A percentile compares a stretch with the other conserved stretches of the same genome.
These are phyloP conservation scores for Agrotis segetum DNA, from an alignment of 2,888 invertebrate species.

Conservation along the genomic window DNA sequence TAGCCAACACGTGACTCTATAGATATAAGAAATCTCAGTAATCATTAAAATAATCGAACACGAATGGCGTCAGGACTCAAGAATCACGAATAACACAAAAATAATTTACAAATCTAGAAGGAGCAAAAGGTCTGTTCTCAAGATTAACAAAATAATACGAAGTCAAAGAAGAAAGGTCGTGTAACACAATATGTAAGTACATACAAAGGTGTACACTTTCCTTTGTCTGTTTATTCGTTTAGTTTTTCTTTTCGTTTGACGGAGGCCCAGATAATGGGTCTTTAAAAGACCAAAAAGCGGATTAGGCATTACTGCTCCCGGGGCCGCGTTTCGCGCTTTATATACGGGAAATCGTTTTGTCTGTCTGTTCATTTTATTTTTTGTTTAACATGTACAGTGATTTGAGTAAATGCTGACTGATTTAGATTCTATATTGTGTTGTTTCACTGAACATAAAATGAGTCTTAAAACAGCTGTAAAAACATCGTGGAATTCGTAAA, in stretches of 20 bases:
- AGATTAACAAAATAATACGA: constrained; percentile 35
- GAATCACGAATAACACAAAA: background rate
- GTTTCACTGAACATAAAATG: too few relatives aligned
- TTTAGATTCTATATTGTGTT: background rate
- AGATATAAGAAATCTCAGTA: background rate
- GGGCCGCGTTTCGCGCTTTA: constrained; percentile 26
- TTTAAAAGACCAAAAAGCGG: constrained; percentile 73
- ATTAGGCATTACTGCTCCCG: constrained; percentile 63
- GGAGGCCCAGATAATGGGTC: constrained; percentile 70
- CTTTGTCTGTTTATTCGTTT: constrained; percentile 69
- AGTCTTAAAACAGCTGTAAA: background rate
- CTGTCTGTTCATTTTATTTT: constrained; percentile 18
- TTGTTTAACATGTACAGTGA: constrained; percentile 1
- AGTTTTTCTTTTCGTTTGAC: constrained; percentile 71
- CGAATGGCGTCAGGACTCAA: background rate
- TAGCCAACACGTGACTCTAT: background rate
- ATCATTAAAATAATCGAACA: constrained; percentile 6
- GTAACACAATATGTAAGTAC: constrained; percentile 37
- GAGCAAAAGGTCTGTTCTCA: background rate
- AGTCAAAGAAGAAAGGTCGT: constrained; percentile 16
- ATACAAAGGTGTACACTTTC: constrained; percentile 51
- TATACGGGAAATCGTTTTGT: constrained; percentile 12
- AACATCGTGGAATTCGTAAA: background rate
- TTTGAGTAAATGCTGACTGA: background rate
- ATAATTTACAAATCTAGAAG: constrained; percentile 18